Base-by-base conservation (phyloP, 2,888 invertebrate genomes). In the Hedya salicella region DNA sequence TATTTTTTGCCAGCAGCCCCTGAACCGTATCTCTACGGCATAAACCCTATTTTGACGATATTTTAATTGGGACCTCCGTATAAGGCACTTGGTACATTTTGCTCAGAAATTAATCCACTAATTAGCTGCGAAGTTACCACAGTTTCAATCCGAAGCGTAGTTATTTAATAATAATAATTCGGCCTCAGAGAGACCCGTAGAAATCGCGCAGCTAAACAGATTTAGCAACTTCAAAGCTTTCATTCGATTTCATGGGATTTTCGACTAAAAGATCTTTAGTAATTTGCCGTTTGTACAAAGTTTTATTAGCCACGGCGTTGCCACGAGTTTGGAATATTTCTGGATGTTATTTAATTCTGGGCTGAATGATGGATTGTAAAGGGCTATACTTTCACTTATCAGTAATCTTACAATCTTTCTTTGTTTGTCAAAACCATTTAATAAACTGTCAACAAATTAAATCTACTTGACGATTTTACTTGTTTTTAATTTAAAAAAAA, bases 211-310 rank as follows among this genome's bases (percentile, higher is more conserved):
- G 82, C 78, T 78, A 79, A 74, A 75, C 68, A 71, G 69, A 75
- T 78, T 78, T 79, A 67, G 64, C 69, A 79, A 78, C 77, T 81
- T 82, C 80, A 82, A 83, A 78, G 77, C 70, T 68, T 78, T 73
- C 70, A 74, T 72, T 74, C 69, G 69, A 78, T 81, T 79, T 80
- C 75, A 80, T 77, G 74, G 80, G 77, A 79, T 76, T 78, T 75
- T 68, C 67, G 54, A 68, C 68, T 70, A 73, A 69, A 63, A 72
- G 73, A 73, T 77, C 73, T 73, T 73, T 69, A 71, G 70, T 75
- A 67, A 76, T 73, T 78, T 72, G 74, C 76, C 74, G 78, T 78
- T 77, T 71, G 74, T 64, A 71, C 69, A 73, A 74, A 54, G 78
- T 79, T 75, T 68, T 70, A 71, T 76, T 73, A 78, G 65, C 56